Evolutionary conservation across 1,140 invertebrate species (phyloP), one percentile per base, ranked within the genome.

Genomic region (Pseudomyrmex pallidus): DNA sequence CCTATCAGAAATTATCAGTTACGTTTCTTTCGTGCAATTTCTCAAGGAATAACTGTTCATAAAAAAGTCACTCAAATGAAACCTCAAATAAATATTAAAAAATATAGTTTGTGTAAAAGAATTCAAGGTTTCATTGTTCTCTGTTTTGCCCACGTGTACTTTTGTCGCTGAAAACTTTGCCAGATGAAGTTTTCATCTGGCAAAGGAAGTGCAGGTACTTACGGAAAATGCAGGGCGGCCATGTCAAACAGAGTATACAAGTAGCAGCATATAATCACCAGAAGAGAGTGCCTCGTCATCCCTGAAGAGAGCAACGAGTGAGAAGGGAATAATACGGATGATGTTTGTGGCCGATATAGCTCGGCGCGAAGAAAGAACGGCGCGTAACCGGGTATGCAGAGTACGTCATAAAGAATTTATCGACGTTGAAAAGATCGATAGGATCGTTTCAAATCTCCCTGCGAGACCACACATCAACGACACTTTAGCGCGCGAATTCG

Each of bases 221-320:
- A 94, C 94, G 94, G 91, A 90, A 94, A 94, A 76, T 93, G 92
- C 74, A 92, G 89, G 72, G 93, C 91, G 77, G 90, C 93, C 90
- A 93, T 94, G 87, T 93, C 92, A 76, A 94, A 90, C 72, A 94
- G 89, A 85, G 91, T 92, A 89, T 92, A 94, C 61, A 94, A 92
- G 90, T 93, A 94, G 90, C 91, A 94, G 93, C 93, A 93, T 87
- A 94, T 85, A 89, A 94, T 91, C 85, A 93, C 89, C 86, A 94
- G 91, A 90, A 94, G 91, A 90, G 90, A 94, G 88, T 92, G 90
- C 77, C 91, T 93, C 93, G 91, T 93, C 94, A 94, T 94, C 90
- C 93, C 93, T 94, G 64, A 54, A 90, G 90, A 83, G 84, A 63
- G 48, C 25, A 54, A 61, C 20, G 15, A 52, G 17, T 66, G 46